A percentile compares a stretch with the other conserved stretches of the same genome.
These are phyloP conservation scores for human (Homo sapiens) DNA, from an alignment of 2,113 vertebrate genomes.

Conservation along the genomic window DNA sequence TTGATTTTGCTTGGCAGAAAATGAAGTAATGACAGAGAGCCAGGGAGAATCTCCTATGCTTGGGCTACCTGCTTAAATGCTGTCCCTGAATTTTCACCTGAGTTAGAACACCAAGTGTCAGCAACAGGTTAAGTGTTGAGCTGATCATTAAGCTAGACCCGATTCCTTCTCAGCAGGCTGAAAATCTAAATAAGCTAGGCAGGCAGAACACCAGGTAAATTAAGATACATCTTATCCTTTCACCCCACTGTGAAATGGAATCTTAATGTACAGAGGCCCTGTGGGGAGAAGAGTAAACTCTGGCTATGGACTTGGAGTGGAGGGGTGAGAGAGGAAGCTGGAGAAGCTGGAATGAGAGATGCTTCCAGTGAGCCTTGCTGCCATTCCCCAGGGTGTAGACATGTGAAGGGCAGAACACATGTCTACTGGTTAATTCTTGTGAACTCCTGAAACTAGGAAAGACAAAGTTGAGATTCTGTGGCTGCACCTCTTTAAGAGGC, in stretches of 20 bases:
- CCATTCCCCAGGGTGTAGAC: not conserved
- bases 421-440: not conserved
- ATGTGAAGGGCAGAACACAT: not conserved
- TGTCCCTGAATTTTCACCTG: slow-evolving; percentile 67
- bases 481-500: not conserved
- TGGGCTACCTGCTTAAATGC: slow-evolving; percentile 45
- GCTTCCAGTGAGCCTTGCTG: not conserved
- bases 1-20: slow-evolving; percentile 75
- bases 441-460: not conserved
- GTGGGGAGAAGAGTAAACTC: slow-evolving; percentile 43
- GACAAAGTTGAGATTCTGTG: not conserved
- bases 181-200: slow-evolving; percentile 65
- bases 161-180: slow-evolving; percentile 73
- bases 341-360: too few species aligned
- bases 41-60: not conserved
- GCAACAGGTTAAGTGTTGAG: slow-evolving; percentile 74
- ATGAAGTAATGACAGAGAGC: slow-evolving; percentile 57
- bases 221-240: slow-evolving; percentile 72
- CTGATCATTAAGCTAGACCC: slow-evolving; percentile 68
- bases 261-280: slow-evolving; percentile 63
- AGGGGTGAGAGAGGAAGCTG: not conserved
- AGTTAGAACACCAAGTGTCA: slow-evolving; percentile 49
- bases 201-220: slow-evolving; percentile 70
- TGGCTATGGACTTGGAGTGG: slow-evolving; percentile 3
- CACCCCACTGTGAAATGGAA: slow-evolving; percentile 69